Evolutionary conservation across 2,797 vertebrate species (phyloP), one percentile per base, ranked within the genome.

Genomic region (Eremophila alpestris): DNA sequence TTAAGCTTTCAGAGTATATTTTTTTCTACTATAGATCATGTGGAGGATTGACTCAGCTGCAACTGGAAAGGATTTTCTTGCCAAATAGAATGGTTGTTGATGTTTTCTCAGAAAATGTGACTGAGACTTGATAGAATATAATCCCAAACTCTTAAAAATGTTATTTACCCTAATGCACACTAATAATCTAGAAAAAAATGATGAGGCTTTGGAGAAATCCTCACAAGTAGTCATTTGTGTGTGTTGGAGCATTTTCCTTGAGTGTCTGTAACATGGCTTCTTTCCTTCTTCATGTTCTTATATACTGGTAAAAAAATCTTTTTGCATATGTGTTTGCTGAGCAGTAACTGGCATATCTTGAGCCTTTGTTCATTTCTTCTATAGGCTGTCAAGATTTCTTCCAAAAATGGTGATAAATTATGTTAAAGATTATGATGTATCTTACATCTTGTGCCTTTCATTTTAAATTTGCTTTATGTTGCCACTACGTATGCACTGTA

Each of bases 31-130:
- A 34, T 27, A 81, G 87, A 79, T 94, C 69, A 83, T 91, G 40
- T 38, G 76, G 84, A 92, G 41, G 45, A 67, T 89, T 93, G 90
- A 82, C 70, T 94, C 78, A 88, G 64, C 78, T 92, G 63, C 94
- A 88, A 22, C 38, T 86, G 62, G 62, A 73, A 87, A 85, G 32
- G 17, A 4, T 88, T 96, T 88, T 89, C 70, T 83, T 88, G 69
- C 65, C 59, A 91, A 89, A 71, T 46, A 43, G 49, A 41, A 81
- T 71, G 11, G 36, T 52, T 83, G 45, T 76, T 94, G 79, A 62
- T 83, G 30, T 55, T 89, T 55, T 73, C 45, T 79, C 55, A 70
- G 67, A 94, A 95, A 82, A 90, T 82, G 55, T 80, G 69, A 62
- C 69, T 14, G 24, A 69, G 51, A 67, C 32, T 65, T 3, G 0